phyloP scores from a whole-genome alignment of 2,888 invertebrate species.

The Nysson spinosus region DNA sequence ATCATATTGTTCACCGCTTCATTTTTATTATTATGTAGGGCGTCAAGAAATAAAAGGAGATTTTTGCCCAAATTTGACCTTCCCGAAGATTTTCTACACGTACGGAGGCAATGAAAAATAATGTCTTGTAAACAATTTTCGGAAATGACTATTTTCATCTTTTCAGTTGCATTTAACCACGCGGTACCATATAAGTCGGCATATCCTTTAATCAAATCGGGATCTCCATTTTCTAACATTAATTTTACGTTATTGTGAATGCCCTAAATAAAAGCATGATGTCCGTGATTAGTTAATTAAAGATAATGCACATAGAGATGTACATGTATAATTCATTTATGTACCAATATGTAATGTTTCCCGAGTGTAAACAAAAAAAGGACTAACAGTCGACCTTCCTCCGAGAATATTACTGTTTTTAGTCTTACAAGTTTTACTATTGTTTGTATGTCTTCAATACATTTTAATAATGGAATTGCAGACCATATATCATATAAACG shows the following conservation, averaged over 20 bases:
- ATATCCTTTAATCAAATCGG: conserved; percentile 27
- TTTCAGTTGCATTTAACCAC: conserved; percentile 34
- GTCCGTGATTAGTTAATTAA: not conserved
- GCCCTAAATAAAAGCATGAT: conserved; percentile 27
- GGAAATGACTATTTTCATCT: conserved; percentile 37
- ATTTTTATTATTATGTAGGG: conserved; percentile 35
- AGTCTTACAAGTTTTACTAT: conserved; percentile 43
- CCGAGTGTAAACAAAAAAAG: conserved; percentile 49
- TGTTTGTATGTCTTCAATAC: conserved; percentile 31
- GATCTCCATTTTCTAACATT: conserved; percentile 37
- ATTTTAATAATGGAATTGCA: conserved; percentile 40
- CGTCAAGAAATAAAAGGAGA: conserved; percentile 44
- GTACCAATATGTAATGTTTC: conserved; percentile 56
- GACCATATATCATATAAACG: conserved; percentile 50
- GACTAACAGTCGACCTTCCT: conserved; percentile 52
- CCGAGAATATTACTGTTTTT: conserved; percentile 36
- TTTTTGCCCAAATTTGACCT: conserved; percentile 50
- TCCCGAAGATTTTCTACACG: conserved; percentile 39
- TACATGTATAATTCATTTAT: not conserved
- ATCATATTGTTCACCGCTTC: conserved; percentile 35
- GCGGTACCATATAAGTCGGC: conserved; percentile 52
- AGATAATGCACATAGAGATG: not conserved
- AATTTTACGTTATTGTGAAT: conserved; percentile 50
- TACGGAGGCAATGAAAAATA: conserved; percentile 53
- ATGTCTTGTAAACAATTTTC: conserved; percentile 50